phyloP scores from a whole-genome alignment of 2,888 invertebrate genomes.

The Ganaspis brasiliensis region DNA sequence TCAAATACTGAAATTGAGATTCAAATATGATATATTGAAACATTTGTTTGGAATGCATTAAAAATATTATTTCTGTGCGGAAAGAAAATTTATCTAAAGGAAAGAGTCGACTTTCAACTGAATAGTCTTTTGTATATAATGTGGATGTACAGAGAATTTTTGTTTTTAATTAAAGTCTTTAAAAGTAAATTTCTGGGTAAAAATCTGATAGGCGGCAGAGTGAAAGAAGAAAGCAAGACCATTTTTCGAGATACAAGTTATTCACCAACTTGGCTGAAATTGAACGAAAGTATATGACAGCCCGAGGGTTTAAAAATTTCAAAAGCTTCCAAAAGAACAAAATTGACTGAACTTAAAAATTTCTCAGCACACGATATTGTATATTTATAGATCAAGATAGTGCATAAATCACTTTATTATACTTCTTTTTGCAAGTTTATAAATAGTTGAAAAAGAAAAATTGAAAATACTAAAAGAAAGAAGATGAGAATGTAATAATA shows the following conservation, averaged over 20 bases:
- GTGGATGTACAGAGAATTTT: neutral
- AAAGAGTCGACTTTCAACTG: neutral
- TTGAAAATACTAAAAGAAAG: neutral
- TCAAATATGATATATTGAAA: too few relatives aligned
- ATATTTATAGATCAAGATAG: too few relatives aligned
- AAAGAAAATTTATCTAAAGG: neutral
- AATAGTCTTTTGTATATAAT: neutral
- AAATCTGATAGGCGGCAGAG: neutral
- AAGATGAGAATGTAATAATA: too few relatives aligned
- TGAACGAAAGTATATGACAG: constrained; percentile 12
- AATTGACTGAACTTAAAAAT: constrained; percentile 3
- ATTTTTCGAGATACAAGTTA: constrained; percentile 20
- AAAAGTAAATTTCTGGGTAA: neutral
- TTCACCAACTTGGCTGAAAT: constrained; percentile 32
- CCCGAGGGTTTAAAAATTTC: constrained; percentile 5
- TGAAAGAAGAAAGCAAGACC: neutral
- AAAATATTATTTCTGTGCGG: neutral
- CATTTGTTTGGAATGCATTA: neutral
- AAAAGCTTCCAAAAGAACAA: constrained; percentile 10
- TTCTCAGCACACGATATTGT: neutral
- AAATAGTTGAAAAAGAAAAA: neutral
- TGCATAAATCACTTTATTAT: too few relatives aligned
- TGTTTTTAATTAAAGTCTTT: neutral
- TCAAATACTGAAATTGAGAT: too few relatives aligned
- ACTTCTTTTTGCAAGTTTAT: too few relatives aligned